Percentiles rank a stretch among this genome's conserved stretches.
These are phyloP conservation scores for Aethes cnicana DNA, from an alignment of 2,888 invertebrate species.

Conservation along the genomic window DNA sequence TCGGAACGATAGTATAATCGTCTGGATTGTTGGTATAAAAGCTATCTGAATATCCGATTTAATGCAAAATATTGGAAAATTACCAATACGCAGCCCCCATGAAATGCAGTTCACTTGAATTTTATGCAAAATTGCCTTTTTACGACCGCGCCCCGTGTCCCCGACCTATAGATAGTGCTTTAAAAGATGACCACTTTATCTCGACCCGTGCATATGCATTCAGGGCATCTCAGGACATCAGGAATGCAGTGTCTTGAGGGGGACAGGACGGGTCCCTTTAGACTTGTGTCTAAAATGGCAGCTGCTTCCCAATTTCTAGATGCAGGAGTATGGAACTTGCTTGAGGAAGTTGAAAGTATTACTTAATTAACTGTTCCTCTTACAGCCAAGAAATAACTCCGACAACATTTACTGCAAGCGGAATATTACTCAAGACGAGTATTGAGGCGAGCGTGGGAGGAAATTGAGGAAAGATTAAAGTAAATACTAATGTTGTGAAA, in stretches of 20 bases:
- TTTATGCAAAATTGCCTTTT: constrained; percentile 56
- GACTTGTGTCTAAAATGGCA: constrained; percentile 15
- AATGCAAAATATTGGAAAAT: constrained; percentile 44
- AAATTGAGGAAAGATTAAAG: no score
- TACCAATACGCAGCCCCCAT: constrained; percentile 44
- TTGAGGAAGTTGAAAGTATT: constrained; percentile 26
- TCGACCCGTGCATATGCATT: constrained; percentile 17
- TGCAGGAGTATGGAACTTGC: constrained; percentile 28
- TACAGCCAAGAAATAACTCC: constrained; percentile 22
- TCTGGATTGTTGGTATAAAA: constrained; percentile 31
- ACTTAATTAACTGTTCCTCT: constrained; percentile 34
- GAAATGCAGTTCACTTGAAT: constrained; percentile 48
- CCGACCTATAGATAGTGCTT: constrained; percentile 18
- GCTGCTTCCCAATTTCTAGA: constrained; percentile 32
- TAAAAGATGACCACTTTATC: constrained; percentile 15
- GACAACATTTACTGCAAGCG: constrained; percentile 11
- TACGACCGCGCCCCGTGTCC: constrained; percentile 44
- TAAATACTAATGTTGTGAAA: no score
- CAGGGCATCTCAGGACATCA: constrained; percentile 7
- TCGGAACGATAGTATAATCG: constrained; percentile 15
- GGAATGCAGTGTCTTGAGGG: background rate
- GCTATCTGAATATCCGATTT: constrained; percentile 40
- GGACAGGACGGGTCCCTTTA: constrained; percentile 15
- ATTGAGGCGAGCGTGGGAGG: background rate
- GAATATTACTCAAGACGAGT: background rate